Conservation (phyloP, 2,888 invertebrate genomes). For the Camponotus fellah region DNA sequence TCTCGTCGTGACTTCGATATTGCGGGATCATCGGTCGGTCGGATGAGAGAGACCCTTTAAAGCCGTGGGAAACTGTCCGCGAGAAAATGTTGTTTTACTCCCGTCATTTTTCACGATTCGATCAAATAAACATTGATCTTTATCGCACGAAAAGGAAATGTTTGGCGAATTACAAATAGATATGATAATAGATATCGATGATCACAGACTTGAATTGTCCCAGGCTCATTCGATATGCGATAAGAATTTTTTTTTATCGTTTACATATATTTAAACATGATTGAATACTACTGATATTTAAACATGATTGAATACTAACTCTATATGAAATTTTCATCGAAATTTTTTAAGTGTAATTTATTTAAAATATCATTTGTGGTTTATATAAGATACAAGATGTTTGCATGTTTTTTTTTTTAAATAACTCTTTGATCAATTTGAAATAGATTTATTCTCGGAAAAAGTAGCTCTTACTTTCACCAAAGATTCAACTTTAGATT, state of each 20-base stretch:
- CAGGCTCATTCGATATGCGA: background rate
- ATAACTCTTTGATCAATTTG: background rate
- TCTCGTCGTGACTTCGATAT: slow-evolving; percentile 55
- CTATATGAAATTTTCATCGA: background rate
- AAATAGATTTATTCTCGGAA: background rate
- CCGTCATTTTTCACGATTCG: slow-evolving; percentile 28
- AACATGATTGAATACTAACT: background rate
- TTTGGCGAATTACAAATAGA: background rate
- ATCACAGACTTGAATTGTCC: background rate
- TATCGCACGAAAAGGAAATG: background rate
- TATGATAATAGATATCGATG: background rate
- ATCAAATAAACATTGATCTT: slow-evolving; percentile 2
- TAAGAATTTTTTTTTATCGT: background rate
- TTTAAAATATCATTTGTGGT: background rate
- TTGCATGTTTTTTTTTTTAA: background rate
- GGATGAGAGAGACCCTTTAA: slow-evolving; percentile 30
- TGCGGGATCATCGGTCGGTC: slow-evolving; percentile 51
- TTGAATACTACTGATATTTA: background rate
- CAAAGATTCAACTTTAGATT: background rate
- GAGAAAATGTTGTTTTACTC: slow-evolving; percentile 33
- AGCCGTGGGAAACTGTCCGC: slow-evolving; percentile 47
- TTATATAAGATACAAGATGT: background rate
- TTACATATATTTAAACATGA: background rate
- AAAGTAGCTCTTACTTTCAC: background rate
- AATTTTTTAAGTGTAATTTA: background rate